Base-by-base conservation (phyloP, 2,888 invertebrate species). In the Bugulina stolonifera region DNA sequence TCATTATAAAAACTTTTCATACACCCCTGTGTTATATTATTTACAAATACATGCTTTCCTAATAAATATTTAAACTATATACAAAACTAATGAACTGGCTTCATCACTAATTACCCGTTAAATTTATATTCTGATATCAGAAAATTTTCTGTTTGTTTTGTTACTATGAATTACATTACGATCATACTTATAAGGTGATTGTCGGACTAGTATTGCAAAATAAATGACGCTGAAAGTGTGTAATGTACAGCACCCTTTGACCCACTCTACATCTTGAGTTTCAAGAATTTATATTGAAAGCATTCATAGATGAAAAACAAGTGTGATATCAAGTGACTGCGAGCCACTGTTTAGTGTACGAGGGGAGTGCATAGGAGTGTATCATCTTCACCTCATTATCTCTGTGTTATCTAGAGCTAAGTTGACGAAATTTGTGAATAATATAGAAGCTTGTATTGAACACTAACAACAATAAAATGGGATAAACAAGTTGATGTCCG, bases 41-140 rank as follows among this genome's bases (percentile, higher is more conserved):
- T 43, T 43, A 43, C 43, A 10, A 18, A 43, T 5, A 43, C 43
- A 10, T 43, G 43, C 43, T 43, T 43, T 43, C 43, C 18, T 18
- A 43, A 43, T n/a, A n/a, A n/a, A 5, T 43, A 43, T 43, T 43
- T 43, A 43, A 43, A 43, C 18, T 43, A 18, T 10, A 43, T 43
- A 43, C 43, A 43, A 43, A 43, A 43, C 43, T 43, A 43, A 43
- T 43, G 43, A 43, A 43, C 43, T 43, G 43, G 43, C 34, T 64
- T 64, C 14, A 27, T 32, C 22, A 14, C 64, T 64, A 64, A 64
- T 64, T 64, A 32, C 32, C 64, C 64, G n/a, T 34, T 64, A 64
- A 64, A 64, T 64, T 64, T 34, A 64, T n/a, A 3, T 5, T 3
- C 64, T 64, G 64, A 64, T 64, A 29, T 64, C 64, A 64, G 3